phyloP scores from a whole-genome alignment of 1,140 invertebrate species.

The Brachionus rubens region DNA sequence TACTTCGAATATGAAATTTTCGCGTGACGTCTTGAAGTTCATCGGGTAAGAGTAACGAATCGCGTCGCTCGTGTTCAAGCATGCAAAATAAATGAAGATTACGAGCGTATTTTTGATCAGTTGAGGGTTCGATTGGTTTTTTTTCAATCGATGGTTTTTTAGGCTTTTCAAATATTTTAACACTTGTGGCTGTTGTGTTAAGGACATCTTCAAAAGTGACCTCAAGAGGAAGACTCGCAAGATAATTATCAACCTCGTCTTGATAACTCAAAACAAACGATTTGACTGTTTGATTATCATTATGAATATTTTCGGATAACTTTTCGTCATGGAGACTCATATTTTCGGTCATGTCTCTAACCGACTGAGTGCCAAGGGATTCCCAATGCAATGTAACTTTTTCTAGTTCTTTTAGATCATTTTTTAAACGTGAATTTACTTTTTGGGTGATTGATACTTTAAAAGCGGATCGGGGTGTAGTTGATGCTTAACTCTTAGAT shows the following conservation, averaged over 20 bases:
- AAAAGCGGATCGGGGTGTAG: neutral
- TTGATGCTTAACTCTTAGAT: neutral
- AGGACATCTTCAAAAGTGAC: conserved; percentile 22
- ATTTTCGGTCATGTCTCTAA: neutral
- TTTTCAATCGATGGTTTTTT: neutral
- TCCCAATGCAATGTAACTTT: neutral
- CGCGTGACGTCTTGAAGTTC: conserved; percentile 16
- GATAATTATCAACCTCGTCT: conserved; percentile 6
- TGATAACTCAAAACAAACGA: neutral
- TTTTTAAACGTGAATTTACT: neutral
- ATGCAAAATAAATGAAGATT: conserved; percentile 43
- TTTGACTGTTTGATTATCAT: neutral
- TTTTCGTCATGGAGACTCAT: neutral
- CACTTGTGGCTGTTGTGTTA: conserved; percentile 3
- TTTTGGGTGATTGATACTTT: conserved; percentile 13
- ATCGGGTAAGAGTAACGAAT: conserved; percentile 11
- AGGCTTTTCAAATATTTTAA: neutral
- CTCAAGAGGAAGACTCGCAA: neutral
- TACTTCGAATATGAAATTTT: conserved; percentile 5
- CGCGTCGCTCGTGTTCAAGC: conserved; percentile 21
- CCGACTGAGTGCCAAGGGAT: neutral
- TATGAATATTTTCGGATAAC: neutral
- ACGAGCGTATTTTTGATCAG: neutral
- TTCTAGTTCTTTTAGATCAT: conserved; percentile 25
- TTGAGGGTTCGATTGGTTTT: neutral